phyloP scores from a whole-genome alignment of 2,888 invertebrate species.

The Drosophila recens region DNA sequence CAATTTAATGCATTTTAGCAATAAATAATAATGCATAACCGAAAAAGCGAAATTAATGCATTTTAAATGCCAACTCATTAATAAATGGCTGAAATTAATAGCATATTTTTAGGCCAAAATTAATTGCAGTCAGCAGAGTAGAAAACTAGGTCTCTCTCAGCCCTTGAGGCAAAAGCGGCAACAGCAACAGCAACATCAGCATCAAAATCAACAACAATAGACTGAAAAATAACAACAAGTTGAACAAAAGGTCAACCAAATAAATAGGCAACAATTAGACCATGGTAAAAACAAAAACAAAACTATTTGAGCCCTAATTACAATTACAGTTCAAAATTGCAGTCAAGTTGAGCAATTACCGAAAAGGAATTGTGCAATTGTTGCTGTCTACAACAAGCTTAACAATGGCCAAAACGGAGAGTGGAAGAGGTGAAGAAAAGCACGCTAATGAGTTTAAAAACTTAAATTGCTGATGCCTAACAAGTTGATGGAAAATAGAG shows the following conservation, averaged over 20 bases:
- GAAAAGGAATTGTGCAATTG: conserved; percentile 54
- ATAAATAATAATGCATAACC: conserved; percentile 67
- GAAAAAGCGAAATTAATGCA: conserved; percentile 57
- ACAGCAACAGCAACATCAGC: conserved; percentile 10
- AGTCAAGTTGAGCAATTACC: conserved; percentile 66
- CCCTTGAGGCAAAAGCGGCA: conserved; percentile 37
- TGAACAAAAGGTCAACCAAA: conserved; percentile 31
- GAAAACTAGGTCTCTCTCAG: conserved; percentile 49
- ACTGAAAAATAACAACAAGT: conserved; percentile 11
- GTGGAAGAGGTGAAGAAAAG: neutral
- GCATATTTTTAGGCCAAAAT: conserved; percentile 59
- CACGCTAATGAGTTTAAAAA: neutral
- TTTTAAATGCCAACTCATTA: conserved; percentile 70
- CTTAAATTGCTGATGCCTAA: neutral
- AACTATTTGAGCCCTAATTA: conserved; percentile 46
- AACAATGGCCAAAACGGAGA: conserved; percentile 17
- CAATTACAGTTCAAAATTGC: conserved; percentile 57
- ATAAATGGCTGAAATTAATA: conserved; percentile 70
- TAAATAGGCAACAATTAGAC: conserved; percentile 63
- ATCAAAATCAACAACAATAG: conserved; percentile 9
- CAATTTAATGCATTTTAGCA: conserved; percentile 80
- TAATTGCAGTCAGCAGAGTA: conserved; percentile 44
- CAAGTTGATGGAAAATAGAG: neutral
- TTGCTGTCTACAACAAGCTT: conserved; percentile 37
- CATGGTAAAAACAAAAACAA: conserved; percentile 18